Base-by-base conservation (phyloP, 2,113 vertebrate genomes). In the Rhinopomastus cyanomelas region DNA sequence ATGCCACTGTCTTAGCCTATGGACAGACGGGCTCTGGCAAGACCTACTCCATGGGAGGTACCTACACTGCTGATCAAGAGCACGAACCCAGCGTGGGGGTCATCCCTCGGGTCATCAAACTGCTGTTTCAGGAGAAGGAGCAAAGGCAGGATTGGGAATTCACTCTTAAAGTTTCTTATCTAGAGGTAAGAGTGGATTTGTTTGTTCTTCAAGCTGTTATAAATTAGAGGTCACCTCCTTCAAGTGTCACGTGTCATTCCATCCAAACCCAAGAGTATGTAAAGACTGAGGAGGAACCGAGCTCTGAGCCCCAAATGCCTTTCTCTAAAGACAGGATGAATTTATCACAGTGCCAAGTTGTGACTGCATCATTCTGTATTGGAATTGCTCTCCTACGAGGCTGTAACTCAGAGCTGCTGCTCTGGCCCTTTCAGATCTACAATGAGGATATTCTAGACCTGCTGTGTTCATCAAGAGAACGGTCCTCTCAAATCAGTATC, bases 21-120 rank as follows among this genome's bases (percentile, higher is more conserved):
- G 99, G 99, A 23, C 99, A 99, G 95, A 99, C 99, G 0, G 98
- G 99, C 7, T 99, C 99, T 36, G 99, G 99, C 36, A 99, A 99
- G 94, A 99, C 99, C 0, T 99, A 98, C 82, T 99, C 99, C 3
- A 99, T 99, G 99, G 99, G 99, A 75, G 98, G 99, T 48, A 96
- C 98, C 8, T 99, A 99, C 81, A 99, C 98, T 7, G 97, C 98
- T 11, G 97, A 95, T 26, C 98, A 99, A 85, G 98, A 98, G 94
- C 94, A 98, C 3, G 98, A 99, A 51, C 97, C 98, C 9, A 97
- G 93, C 2, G 98, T 99, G 21, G 99, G 99, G 4, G 98, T 99
- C 66, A 99, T 99, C 90, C 99, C 99, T 11, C 97, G 99, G 42
- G 99, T 99, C 25, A 98, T 99, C 90, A 91, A 65, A 17, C 95